Conservation (phyloP, 2,113 vertebrate genomes). For the Hippocampus barbouri region DNA sequence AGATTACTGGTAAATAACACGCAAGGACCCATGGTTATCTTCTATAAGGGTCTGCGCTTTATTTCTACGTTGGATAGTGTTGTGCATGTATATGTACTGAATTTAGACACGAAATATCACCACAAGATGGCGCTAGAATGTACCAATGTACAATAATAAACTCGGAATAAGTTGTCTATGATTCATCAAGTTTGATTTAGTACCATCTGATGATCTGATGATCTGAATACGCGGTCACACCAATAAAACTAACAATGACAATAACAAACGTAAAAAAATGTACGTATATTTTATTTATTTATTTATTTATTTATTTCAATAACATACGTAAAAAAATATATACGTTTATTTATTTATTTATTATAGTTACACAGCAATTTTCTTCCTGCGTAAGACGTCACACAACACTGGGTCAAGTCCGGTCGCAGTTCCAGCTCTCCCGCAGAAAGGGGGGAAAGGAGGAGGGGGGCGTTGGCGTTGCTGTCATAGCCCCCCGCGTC, state of each 20-base stretch:
- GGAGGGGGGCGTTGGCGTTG: slow-evolving; percentile 55
- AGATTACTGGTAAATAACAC: background rate
- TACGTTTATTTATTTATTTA: too few relatives aligned
- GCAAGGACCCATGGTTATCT: background rate
- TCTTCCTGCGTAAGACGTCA: background rate
- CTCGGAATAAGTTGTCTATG: slow-evolving; percentile 31
- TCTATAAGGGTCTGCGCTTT: background rate
- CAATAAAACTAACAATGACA: background rate
- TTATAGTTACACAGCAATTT: background rate
- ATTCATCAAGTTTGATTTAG: slow-evolving; percentile 37
- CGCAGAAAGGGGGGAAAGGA: background rate
- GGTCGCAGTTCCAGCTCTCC: slow-evolving; percentile 28
- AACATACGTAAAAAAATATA: too few relatives aligned
- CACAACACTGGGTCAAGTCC: background rate
- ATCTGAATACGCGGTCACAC: background rate
- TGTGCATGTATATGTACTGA: background rate
- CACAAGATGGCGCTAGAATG: slow-evolving; percentile 58
- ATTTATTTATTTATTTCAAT: too few relatives aligned
- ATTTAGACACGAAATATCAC: background rate
- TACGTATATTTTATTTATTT: too few relatives aligned
- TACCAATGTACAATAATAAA: slow-evolving; percentile 22
- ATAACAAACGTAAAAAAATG: too few relatives aligned
- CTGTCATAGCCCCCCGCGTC: slow-evolving; percentile 73
- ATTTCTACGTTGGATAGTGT: background rate
- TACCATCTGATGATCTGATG: slow-evolving; percentile 8